Evolutionary conservation across 2,113 vertebrate genomes (phyloP).

Genomic region (Sialia sialis): DNA sequence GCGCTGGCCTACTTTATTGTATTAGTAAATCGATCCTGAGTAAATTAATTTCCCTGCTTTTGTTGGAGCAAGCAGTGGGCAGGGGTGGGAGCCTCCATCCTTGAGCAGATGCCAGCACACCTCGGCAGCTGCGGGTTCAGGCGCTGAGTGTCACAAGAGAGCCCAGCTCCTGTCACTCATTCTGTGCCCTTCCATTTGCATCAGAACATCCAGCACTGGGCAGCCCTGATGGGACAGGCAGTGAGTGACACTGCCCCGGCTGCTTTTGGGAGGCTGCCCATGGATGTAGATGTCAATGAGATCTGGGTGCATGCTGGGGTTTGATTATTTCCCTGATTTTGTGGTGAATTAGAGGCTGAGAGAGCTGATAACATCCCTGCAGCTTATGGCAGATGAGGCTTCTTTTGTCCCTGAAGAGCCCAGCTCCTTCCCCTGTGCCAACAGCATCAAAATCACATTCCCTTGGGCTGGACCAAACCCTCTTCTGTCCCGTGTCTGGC

Average conservation of each 20-base stretch:
- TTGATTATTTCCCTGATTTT: not conserved
- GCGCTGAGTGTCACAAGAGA: not conserved
- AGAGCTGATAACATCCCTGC: not conserved
- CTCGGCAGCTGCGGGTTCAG: not conserved
- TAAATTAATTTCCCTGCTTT: slow-evolving; percentile 48
- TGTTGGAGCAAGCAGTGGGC: not conserved
- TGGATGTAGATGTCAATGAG: not conserved
- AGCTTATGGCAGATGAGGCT: not conserved
- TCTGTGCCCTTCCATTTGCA: not conserved
- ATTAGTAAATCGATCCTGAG: slow-evolving; percentile 3
- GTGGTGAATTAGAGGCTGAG: no score
- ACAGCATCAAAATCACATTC: not conserved
- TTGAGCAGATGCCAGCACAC: not conserved
- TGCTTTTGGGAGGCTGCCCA: not conserved
- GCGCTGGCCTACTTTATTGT: not conserved
- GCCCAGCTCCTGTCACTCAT: not conserved
- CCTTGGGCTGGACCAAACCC: not conserved
- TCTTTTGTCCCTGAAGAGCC: not conserved
- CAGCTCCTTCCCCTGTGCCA: not conserved
- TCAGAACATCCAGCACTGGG: not conserved
- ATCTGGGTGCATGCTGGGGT: accelerated
- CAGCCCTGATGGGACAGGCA: not conserved
- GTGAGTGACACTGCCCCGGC: not conserved
- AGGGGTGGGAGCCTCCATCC: not conserved
- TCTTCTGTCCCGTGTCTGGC: no score